Percentiles rank a stretch among this genome's conserved stretches.
Conservation (phyloP, 2,113 vertebrate genomes). For the Vulpes vulpes region DNA sequence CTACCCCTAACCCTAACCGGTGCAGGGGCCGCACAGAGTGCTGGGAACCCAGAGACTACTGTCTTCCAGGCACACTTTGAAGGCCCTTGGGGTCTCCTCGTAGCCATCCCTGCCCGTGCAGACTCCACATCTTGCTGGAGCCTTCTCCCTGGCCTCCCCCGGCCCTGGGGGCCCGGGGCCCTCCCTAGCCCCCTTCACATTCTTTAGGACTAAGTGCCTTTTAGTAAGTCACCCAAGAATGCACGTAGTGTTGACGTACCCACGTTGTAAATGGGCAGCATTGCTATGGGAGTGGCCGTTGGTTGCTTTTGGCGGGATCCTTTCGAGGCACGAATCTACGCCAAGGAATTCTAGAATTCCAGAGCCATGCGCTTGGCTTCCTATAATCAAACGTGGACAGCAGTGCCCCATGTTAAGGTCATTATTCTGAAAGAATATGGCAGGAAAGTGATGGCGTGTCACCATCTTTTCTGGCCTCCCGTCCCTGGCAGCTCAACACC, state of each 20-base stretch:
- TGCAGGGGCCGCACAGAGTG: not conserved
- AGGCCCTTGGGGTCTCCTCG: not conserved
- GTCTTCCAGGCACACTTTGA: too few species aligned
- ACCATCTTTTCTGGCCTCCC: not conserved
- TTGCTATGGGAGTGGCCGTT: not conserved
- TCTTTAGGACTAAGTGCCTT: conserved; percentile 10
- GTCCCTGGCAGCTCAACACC: too few species aligned
- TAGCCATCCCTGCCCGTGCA: not conserved
- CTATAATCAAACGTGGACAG: not conserved
- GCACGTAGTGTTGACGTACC: not conserved
- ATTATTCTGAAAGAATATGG: not conserved
- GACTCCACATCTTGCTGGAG: not conserved
- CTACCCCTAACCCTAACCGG: too few species aligned
- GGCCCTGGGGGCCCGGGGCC: not conserved
- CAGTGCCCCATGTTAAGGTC: not conserved
- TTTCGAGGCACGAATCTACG: not conserved
- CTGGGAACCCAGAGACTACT: not conserved
- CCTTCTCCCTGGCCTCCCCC: not conserved
- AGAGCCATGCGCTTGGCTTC: not conserved
- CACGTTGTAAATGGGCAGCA: not conserved
- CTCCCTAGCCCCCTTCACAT: not conserved
- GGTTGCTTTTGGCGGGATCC: not conserved
- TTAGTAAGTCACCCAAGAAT: conserved; percentile 39
- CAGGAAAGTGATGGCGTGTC: not conserved
- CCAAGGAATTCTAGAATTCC: not conserved